These are phyloP conservation scores for Coreoperca whiteheadi DNA, from an alignment of 2,113 vertebrate genomes.

Conservation along the genomic window DNA sequence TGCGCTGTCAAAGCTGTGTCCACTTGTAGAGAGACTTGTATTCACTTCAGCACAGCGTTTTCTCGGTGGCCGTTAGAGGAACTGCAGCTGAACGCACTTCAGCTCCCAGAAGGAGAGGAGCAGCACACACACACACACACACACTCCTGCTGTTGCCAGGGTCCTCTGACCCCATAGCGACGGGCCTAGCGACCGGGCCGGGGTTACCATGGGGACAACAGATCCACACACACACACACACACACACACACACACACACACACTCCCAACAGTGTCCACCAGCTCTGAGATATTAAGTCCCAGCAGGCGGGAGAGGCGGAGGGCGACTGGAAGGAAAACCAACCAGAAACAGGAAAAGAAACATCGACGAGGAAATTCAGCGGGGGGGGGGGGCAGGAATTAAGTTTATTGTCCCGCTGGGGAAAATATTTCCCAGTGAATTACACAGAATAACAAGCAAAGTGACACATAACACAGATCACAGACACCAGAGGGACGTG, in stretches of 20 bases:
- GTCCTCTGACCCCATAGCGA: constrained; percentile 49
- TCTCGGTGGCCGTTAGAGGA: background rate
- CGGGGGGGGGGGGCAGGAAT: too few species aligned
- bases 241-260: constrained; percentile 30
- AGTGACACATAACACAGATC: constrained; percentile 3
- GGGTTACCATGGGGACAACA: constrained; percentile 50
- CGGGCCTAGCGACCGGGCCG: constrained; percentile 23
- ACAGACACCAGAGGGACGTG: too few species aligned
- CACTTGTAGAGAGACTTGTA: too few species aligned
- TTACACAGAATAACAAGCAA: background rate
- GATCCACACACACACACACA: constrained; percentile 22
- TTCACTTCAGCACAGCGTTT: too few species aligned
- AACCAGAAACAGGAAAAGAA: background rate
- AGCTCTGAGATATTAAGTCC: constrained; percentile 21
- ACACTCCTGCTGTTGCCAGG: constrained; percentile 32
- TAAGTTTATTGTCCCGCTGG: constrained; percentile 9
- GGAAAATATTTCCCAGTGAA: constrained; percentile 6
- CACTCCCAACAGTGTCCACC: constrained; percentile 24
- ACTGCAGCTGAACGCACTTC: background rate
- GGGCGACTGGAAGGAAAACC: too few species aligned
- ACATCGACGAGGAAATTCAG: background rate
- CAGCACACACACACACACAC: background rate
- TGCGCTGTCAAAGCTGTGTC: too few species aligned
- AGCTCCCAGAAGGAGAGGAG: background rate
- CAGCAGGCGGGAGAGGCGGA: background rate